These are phyloP conservation scores for Teleogryllus oceanicus DNA, from an alignment of 2,888 invertebrate genomes.

Conservation along the genomic window DNA sequence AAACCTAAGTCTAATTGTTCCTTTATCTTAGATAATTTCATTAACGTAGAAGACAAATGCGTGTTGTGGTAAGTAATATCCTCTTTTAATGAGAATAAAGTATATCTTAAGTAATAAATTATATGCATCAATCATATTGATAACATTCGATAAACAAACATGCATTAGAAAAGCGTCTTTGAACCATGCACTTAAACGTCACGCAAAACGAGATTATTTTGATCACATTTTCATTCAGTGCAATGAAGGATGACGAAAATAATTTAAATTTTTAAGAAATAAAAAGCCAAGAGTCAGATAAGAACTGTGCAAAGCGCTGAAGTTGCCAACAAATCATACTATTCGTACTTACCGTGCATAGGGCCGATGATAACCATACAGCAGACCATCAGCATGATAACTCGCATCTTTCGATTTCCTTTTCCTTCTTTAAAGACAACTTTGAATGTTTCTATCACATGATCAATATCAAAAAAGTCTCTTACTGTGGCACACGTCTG, in stretches of 20 bases:
- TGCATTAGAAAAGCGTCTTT: too few species aligned
- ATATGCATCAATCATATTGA: too few species aligned
- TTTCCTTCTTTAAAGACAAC: conserved; percentile 78
- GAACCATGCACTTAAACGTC: too few species aligned
- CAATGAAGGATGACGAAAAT: too few species aligned
- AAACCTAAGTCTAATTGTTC: too few species aligned
- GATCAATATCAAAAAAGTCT: conserved; percentile 73
- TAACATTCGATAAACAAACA: too few species aligned
- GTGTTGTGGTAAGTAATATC: too few species aligned
- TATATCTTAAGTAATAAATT: too few species aligned
- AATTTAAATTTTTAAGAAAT: too few species aligned
- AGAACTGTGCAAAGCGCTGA: not conserved
- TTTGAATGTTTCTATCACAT: conserved; percentile 71
- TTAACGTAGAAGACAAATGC: too few species aligned
- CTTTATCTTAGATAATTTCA: too few species aligned
- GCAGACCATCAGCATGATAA: conserved; percentile 73
- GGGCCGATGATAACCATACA: conserved; percentile 83
- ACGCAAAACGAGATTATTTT: conserved; percentile 11
- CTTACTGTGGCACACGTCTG: conserved; percentile 43
- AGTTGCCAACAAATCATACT: not conserved
- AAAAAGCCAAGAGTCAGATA: not conserved
- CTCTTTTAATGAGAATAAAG: too few species aligned
- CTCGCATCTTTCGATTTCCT: conserved; percentile 68
- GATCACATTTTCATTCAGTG: not conserved
- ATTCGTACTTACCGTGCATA: conserved; percentile 66